Evolutionary conservation across 2,888 invertebrate genomes (phyloP).

Genomic region (Orthonevra nobilis): DNA sequence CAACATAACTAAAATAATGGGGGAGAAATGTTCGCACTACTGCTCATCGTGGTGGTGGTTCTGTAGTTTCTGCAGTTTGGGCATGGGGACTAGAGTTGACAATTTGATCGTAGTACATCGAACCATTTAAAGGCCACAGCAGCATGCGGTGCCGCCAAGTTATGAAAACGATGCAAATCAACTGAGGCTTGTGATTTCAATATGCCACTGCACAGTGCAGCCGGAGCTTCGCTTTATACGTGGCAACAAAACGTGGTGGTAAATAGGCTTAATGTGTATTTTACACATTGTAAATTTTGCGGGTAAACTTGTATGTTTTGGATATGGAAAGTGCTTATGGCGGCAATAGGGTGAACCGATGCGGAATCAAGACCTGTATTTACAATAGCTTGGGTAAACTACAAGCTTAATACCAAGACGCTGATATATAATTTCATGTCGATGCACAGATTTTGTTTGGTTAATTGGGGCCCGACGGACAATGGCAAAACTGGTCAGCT

Average conservation of each 20-base stretch:
- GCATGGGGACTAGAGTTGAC: not conserved
- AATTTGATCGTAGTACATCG: constrained; percentile 48
- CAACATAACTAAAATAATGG: constrained; percentile 30
- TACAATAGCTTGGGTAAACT: constrained; percentile 34
- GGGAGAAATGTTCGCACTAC: constrained; percentile 20
- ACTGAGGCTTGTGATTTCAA: constrained; percentile 33
- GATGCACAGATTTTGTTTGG: too few relatives aligned
- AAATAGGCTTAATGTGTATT: constrained; percentile 65
- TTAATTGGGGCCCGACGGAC: too few relatives aligned
- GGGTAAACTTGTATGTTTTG: constrained; percentile 64
- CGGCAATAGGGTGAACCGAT: not conserved
- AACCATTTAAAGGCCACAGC: constrained; percentile 56
- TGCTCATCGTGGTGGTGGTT: not conserved
- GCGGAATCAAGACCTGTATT: too few relatives aligned
- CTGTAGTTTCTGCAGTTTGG: not conserved
- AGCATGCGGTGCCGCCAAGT: constrained; percentile 41
- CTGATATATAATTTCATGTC: too few relatives aligned
- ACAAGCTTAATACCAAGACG: too few relatives aligned
- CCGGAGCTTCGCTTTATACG: constrained; percentile 51
- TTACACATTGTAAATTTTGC: constrained; percentile 63
- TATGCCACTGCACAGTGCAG: constrained; percentile 15
- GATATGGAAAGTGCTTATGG: constrained; percentile 51
- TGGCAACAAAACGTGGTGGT: constrained; percentile 64
- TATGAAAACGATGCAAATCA: constrained; percentile 42
- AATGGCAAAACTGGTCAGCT: too few relatives aligned